Base-by-base conservation (phyloP, 2,888 invertebrate genomes). In the Cheilosia scutellata region DNA sequence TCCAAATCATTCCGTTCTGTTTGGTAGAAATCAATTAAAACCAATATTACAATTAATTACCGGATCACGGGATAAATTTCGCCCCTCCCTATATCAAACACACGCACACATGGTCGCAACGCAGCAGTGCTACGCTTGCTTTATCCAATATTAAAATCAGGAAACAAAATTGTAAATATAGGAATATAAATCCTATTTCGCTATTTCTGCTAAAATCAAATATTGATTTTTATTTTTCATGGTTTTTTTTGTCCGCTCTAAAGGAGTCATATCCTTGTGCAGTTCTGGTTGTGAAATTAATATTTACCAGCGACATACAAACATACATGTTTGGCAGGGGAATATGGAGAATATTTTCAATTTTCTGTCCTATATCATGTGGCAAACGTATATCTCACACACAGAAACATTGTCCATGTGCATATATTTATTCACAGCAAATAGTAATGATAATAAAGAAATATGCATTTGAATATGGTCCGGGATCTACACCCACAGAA, bases 21-120 rank as follows among this genome's bases (percentile, higher is more conserved):
- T 71, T 72, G 55, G 44, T 77, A 51, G 58, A 84, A 80, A 71
- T 84, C 84, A 80, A 80, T 84, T 84, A 65, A 58, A 80, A 16
- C 40, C 71, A 63, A 84, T 84, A 65, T 75, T 71, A 75, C 80
- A 80, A 80, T 84, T 84, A 84, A 80, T 84, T 80, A 84, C 66
- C 40, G 58, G 75, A 80, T 80, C 55, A 80, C 53, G 66, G 79
- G 84, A 84, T 80, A 71, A 80, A 53, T 29, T 63, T 31, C 7
- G n/a, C 40, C 37, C 25, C 20, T 9, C 6, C 44, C 20, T 31
- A n/a, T 16, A 31, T 25, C 9, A 2, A 44, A 6, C 31, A 42
- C 55, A 40, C 33, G 6, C 55, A 33, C 13, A 25, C n/a, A 4
- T 47, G n/a, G 9, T 27, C 33, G 58, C 49, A 20, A 20, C 20